Evolutionary conservation across 2,797 vertebrate genomes (phyloP), one percentile per base, ranked within the genome.

Genomic region (Poeciliopsis turneri): DNA sequence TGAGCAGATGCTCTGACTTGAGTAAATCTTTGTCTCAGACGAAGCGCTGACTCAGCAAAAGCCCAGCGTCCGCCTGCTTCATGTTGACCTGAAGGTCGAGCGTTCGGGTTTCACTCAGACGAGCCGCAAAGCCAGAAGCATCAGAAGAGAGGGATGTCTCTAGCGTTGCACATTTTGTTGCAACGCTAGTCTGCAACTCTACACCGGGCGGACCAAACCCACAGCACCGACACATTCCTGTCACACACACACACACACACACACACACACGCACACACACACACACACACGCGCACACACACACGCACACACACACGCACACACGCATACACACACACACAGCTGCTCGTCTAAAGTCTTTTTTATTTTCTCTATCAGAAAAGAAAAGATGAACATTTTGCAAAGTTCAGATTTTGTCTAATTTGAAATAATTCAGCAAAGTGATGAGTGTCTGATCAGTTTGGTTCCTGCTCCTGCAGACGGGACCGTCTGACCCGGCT

Each of bases 201-300:
- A 82, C 87, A 88, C 90, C 86, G 46, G 86, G 66, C 84, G 5
- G 25, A 84, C 84, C 72, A 11, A 85, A 89, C 78, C 82, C 83
- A 87, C 88, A 83, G 88, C 91, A 88, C 74, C 2, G 68, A 92
- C 86, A 89, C 90, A 92, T 93, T 93, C 91, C 83, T 76, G 89
- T 86, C 47, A 20, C 80, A 87, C 86, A 89, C 87, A 82, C 16
- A 18, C 47, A 16, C 87, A 83, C 46, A 18, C 46, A 18, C 16
- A 75, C 64, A 82, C 59, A 68, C 75, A 80, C 71, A 78, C 75
- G 5, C 15, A 5, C 28, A 68, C 83, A 81, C 61, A 6, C 72
- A 86, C 49, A 8, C 49, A 51, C 51, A n/a, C 23, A 53, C 51
- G 10, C 51, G 77, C 78, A 71, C 78, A 83, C 81, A 81, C 72